These are phyloP conservation scores for Drosophila trichaetosa DNA, from an alignment of 2,888 invertebrate genomes.

Conservation along the genomic window DNA sequence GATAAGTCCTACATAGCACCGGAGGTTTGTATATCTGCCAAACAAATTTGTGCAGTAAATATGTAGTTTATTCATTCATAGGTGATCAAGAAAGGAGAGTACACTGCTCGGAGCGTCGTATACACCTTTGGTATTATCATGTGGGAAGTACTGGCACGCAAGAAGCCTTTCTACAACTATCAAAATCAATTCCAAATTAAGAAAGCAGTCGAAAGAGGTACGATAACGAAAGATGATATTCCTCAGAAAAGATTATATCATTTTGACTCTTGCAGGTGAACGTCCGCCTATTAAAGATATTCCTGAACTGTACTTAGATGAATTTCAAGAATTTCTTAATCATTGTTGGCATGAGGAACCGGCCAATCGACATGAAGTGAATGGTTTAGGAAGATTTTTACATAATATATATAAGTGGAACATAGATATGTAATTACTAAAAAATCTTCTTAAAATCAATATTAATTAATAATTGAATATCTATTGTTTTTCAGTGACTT, in stretches of 20 bases:
- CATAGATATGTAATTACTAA: too few species aligned
- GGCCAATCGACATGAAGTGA: background rate
- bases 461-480: background rate
- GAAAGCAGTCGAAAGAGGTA: background rate
- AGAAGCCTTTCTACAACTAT: slow-evolving; percentile 3
- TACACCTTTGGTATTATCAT: slow-evolving; percentile 13
- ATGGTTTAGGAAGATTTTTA: background rate
- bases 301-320: background rate
- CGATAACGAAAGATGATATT: background rate
- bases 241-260: too few species aligned
- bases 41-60: background rate
- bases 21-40: slow-evolving; percentile 8
- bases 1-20: slow-evolving; percentile 14
- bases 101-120: background rate
- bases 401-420: accelerated
- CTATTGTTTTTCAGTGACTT: background rate
- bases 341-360: background rate
- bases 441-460: too few species aligned
- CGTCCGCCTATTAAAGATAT: background rate
- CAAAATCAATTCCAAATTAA: background rate
- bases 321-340: background rate
- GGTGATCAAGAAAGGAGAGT: background rate
- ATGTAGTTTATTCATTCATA: background rate
- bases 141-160: slow-evolving; percentile 14
- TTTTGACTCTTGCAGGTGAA: background rate